Evolutionary conservation across 2,797 vertebrate genomes (phyloP).

Genomic region (Pseudotriccus pelzelni): DNA sequence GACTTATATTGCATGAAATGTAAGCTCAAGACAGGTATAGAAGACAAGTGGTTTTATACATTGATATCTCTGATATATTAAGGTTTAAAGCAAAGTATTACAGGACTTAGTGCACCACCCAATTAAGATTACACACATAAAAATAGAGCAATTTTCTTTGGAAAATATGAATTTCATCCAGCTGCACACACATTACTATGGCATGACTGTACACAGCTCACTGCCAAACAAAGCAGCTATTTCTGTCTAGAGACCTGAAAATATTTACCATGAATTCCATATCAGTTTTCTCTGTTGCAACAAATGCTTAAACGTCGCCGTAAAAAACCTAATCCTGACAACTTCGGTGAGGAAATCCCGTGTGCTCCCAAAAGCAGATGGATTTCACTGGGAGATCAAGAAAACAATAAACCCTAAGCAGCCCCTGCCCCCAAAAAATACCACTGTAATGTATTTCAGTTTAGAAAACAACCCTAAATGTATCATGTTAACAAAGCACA

Average conservation of each 20-base stretch:
- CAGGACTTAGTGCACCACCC: background rate
- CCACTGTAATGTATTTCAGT: background rate
- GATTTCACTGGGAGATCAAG: background rate
- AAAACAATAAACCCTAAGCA: background rate
- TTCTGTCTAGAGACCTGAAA: constrained; percentile 1
- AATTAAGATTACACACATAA: background rate
- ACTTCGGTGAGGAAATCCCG: background rate
- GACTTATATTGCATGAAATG: background rate
- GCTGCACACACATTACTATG: background rate
- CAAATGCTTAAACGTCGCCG: background rate
- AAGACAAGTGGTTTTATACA: background rate
- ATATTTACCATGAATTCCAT: background rate
- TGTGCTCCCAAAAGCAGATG: background rate
- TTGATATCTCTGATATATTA: background rate
- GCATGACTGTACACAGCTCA: background rate
- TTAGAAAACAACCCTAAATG: background rate
- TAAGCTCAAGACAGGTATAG: background rate
- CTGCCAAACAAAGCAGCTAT: background rate
- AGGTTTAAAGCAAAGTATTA: background rate
- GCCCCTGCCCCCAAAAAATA: background rate
- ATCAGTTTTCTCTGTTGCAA: background rate
- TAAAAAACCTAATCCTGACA: background rate
- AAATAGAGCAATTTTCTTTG: background rate
- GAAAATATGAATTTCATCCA: background rate
- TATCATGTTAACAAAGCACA: background rate